phyloP scores from a whole-genome alignment of 2,113 vertebrate genomes.

The Apodemus sylvaticus region DNA sequence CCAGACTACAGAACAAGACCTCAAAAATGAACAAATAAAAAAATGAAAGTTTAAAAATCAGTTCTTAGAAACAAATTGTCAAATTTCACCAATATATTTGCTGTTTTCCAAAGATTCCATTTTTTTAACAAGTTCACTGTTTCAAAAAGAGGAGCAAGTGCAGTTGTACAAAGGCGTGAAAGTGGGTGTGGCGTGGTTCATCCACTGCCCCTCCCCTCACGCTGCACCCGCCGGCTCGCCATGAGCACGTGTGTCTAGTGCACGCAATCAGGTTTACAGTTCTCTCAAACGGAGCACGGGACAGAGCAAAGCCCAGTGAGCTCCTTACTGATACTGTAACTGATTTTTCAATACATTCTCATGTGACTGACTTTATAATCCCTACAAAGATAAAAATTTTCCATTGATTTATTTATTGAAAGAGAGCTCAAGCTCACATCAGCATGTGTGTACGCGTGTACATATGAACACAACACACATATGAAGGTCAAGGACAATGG shows the following conservation, averaged over 20 bases:
- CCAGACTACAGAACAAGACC: not conserved
- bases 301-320: not conserved
- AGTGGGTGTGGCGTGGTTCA: not conserved
- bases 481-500: not conserved
- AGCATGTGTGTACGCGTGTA: not conserved
- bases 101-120: constrained; percentile 10
- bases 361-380: not conserved
- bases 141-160: constrained; percentile 3
- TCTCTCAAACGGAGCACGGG: not conserved
- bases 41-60: not conserved
- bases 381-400: too few relatives aligned
- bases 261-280: not conserved
- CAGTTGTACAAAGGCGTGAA: constrained; percentile 6
- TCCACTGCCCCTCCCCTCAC: not conserved
- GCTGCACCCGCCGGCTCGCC: not conserved
- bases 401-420: not conserved
- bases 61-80: constrained; percentile 10
- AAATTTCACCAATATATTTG: not conserved
- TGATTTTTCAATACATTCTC: not conserved
- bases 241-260: not conserved
- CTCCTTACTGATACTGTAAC: not conserved
- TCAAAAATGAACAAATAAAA: not conserved
- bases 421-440: not conserved
- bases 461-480: not conserved
- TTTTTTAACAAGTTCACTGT: not conserved